A percentile compares a stretch with the other conserved stretches of the same genome.
Conservation (phyloP, 2,797 vertebrate genomes). For the Pseudochaenichthys georgianus region DNA sequence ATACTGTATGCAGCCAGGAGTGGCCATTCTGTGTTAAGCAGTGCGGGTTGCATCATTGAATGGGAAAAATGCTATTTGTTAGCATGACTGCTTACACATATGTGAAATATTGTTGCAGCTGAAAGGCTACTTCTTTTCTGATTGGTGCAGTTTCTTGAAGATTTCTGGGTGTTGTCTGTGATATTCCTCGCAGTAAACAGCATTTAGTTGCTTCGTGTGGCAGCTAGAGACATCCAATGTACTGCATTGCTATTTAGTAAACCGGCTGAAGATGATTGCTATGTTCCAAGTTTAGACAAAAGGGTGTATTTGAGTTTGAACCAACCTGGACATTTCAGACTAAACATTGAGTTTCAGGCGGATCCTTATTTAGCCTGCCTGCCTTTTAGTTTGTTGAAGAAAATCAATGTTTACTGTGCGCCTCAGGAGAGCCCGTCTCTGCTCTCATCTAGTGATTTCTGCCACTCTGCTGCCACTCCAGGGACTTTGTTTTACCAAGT, state of each 20-base stretch:
- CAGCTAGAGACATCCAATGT: background rate
- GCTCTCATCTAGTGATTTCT: conserved; percentile 41
- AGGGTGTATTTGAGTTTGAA: conserved; percentile 18
- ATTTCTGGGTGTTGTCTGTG: background rate
- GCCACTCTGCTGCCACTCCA: conserved; percentile 34
- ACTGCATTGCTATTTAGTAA: background rate
- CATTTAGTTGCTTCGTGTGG: background rate
- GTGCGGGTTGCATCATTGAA: background rate
- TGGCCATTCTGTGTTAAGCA: background rate
- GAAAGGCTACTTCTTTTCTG: background rate
- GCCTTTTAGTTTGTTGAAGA: conserved; percentile 26
- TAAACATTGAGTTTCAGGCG: conserved; percentile 26
- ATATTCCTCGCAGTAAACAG: background rate
- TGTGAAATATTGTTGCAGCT: background rate
- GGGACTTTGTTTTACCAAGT: conserved; percentile 38
- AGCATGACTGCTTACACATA: background rate
- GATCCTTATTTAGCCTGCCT: conserved; percentile 26
- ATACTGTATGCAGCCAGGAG: background rate
- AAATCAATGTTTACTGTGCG: conserved; percentile 37
- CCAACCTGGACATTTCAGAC: conserved; percentile 13
- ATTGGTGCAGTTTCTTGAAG: background rate
- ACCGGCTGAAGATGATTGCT: background rate
- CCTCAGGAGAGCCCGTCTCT: conserved; percentile 34
- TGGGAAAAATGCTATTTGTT: background rate
- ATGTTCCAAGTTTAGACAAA: conserved; percentile 1